Conservation (phyloP, 2,888 invertebrate species). For the Eupithecia inturbata region DNA sequence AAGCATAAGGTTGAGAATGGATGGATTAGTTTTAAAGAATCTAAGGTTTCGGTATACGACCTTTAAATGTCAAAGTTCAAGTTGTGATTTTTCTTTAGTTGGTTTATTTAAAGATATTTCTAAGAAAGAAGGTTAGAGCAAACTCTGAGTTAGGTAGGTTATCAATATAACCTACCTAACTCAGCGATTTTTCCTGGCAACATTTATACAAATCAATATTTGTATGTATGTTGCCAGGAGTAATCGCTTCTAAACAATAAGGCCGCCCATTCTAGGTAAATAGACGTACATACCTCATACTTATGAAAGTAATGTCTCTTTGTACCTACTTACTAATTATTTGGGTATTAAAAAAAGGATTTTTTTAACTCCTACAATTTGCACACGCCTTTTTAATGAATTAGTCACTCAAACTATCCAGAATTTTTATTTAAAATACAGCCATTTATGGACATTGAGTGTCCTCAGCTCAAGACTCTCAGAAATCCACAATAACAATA, state of each 20-base stretch:
- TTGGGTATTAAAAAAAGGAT: no score
- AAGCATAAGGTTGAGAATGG: neutral
- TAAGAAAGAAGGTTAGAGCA: neutral
- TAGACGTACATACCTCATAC: neutral
- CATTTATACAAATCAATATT: no score
- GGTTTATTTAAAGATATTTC: neutral
- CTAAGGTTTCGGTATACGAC: neutral
- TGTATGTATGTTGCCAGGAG: neutral
- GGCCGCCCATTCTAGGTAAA: neutral
- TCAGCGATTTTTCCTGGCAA: no score
- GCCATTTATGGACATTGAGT: constrained; percentile 24
- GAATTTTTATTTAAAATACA: constrained; percentile 8
- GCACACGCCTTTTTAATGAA: neutral
- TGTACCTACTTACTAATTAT: no score
- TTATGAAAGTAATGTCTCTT: no score
- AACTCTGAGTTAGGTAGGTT: neutral
- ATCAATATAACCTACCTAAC: no score
- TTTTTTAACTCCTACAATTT: no score
- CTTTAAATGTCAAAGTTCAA: neutral
- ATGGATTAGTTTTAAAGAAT: neutral
- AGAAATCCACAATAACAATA: constrained; percentile 59
- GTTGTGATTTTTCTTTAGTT: neutral
- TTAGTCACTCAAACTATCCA: neutral
- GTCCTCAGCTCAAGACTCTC: constrained; percentile 22
- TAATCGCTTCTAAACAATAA: neutral